Base-by-base conservation (phyloP, 2,888 invertebrate genomes). In the Erpobdella octoculata region DNA sequence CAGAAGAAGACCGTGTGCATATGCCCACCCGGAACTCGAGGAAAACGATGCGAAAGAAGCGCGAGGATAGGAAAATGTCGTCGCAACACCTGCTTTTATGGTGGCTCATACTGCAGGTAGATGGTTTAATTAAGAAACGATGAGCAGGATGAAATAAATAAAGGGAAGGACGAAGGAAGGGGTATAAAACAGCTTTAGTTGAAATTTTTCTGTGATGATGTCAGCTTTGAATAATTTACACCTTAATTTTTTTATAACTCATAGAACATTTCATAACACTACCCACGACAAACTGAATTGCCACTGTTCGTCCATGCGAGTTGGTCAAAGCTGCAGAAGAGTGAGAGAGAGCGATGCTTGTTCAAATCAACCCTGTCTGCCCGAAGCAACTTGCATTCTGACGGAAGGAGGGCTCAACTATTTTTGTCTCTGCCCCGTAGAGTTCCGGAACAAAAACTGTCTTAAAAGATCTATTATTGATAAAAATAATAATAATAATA, bases 341-440 rank as follows among this genome's bases (percentile, higher is more conserved):
- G 12, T 37, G 4, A 48, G 21, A 38, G 28, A 21, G 2, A 18
- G 36, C 8, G 21, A 59, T 37, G 59, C 61, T 12, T 70, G 70
- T 25, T 4, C 37, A 36, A 53, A 21, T 4, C 35, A 59, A 1
- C 61, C 61, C 12, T 70, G 70, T n/a, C 33, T 59, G 21, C 36
- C 36, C 36, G 21, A 15, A 8, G 70, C 59, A 1, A 35, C 25
- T 0, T 70, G 70, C 37, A 15, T 37, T 33, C 18, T 36, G 1
- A 4, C 48, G n/a, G n/a, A 37, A 41, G 70, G 62, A 8, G 62
- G 62, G n/a, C 28, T 28, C 62, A 62, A 31, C 9, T 62, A 62
- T 31, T 62, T 4, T 18, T 62, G 62, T 35, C 62, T 62, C 33
- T 62, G 62, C 31, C 62, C 62, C 33, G 21, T 35, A n/a, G 31